These are phyloP conservation scores for Drosophila miranda DNA, from an alignment of 1,140 invertebrate species.

Conservation along the genomic window DNA sequence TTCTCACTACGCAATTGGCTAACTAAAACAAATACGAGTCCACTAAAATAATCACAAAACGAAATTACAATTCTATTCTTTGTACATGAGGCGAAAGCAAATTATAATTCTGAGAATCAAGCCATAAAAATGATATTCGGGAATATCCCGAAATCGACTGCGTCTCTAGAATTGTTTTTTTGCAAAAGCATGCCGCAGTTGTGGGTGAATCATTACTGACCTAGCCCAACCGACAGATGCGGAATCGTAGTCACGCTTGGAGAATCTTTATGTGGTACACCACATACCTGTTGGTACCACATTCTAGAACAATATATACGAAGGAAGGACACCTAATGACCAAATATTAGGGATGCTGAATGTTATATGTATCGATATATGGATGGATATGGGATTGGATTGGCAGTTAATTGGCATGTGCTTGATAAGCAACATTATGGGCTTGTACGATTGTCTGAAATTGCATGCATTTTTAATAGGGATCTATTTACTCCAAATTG, in stretches of 20 bases:
- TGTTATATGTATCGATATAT: too few relatives aligned
- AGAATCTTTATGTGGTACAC: too few relatives aligned
- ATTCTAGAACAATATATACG: too few relatives aligned
- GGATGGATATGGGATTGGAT: background rate
- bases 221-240: background rate
- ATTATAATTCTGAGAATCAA: conserved; percentile 10
- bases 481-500: too few relatives aligned
- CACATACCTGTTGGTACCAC: too few relatives aligned
- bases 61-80: conserved; percentile 32
- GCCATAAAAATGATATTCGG: conserved; percentile 6
- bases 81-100: conserved; percentile 33
- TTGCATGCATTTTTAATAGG: background rate
- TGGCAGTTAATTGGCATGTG: conserved; percentile 42
- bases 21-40: conserved; percentile 53
- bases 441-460: conserved; percentile 41
- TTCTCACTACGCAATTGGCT: conserved; percentile 38
- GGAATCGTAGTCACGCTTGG: too few relatives aligned
- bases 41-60: conserved; percentile 22
- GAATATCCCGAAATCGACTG: conserved; percentile 5
- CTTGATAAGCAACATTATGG: conserved; percentile 54
- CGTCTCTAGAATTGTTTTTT: background rate
- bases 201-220: background rate
- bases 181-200: conserved; percentile 2
- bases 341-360: too few relatives aligned
- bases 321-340: too few relatives aligned